Percentiles rank a stretch among this genome's conserved stretches.
phyloP scores from a whole-genome alignment of 2,888 invertebrate genomes.

The Ormyrus nitidulus region DNA sequence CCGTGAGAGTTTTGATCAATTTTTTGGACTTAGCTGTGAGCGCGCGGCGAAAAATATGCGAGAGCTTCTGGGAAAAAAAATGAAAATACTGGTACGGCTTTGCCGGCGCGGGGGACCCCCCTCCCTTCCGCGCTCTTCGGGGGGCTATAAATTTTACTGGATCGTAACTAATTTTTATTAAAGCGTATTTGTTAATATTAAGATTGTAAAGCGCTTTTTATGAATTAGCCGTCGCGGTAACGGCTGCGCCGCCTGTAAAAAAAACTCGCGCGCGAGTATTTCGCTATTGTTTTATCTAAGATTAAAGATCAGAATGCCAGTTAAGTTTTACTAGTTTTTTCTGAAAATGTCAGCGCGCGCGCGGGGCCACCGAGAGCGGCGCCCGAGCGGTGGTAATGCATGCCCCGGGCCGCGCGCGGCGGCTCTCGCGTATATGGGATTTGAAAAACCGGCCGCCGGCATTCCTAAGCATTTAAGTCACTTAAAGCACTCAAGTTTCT shows the following conservation, averaged over 20 bases:
- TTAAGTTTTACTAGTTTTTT: slow-evolving; percentile 12
- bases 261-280: neutral
- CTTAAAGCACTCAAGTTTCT: neutral
- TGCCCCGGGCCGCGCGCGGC: no score
- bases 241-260: slow-evolving; percentile 7
- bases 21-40: slow-evolving; percentile 28
- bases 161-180: slow-evolving; percentile 42
- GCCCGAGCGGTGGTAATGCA: neutral
- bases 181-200: slow-evolving; percentile 31
- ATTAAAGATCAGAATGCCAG: neutral
- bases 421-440: no score
- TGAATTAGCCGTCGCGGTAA: slow-evolving; percentile 12
- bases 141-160: slow-evolving; percentile 35
- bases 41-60: neutral
- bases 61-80: slow-evolving; percentile 15
- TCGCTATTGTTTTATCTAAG: slow-evolving; percentile 8
- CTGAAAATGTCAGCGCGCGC: neutral
- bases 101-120: neutral
- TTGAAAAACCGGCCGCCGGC: neutral
- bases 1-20: slow-evolving; percentile 29
- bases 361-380: neutral
- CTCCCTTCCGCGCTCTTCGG: neutral
- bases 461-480: neutral
- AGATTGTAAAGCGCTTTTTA: slow-evolving; percentile 36
- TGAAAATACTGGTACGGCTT: slow-evolving; percentile 22